phyloP scores from a whole-genome alignment of 1,140 invertebrate species.

The Himalopsyche phryganea region DNA sequence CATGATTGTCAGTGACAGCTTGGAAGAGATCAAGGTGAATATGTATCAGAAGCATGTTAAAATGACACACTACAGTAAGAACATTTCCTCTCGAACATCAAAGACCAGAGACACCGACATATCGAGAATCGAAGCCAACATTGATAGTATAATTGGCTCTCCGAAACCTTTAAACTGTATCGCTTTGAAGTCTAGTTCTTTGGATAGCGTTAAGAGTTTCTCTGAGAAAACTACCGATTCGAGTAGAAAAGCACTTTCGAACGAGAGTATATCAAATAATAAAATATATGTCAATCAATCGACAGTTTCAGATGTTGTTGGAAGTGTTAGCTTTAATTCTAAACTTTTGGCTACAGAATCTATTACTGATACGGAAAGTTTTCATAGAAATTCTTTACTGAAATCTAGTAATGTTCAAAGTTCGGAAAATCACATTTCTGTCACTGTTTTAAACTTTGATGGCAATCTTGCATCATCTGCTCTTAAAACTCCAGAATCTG shows the following conservation, averaged over 20 bases:
- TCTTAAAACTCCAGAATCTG: slow-evolving; percentile 15
- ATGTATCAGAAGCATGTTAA: slow-evolving; percentile 14
- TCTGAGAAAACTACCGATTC: slow-evolving; percentile 43
- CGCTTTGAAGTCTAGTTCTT: slow-evolving; percentile 53
- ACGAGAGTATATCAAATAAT: slow-evolving; percentile 47
- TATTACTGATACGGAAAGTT: background rate
- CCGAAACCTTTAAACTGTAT: slow-evolving; percentile 50
- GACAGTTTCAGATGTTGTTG: slow-evolving; percentile 22
- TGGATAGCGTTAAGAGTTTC: slow-evolving; percentile 57
- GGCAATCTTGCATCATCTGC: background rate
- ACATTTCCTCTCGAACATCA: slow-evolving; percentile 10
- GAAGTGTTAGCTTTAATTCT: slow-evolving; percentile 29
- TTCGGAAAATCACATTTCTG: slow-evolving; percentile 11
- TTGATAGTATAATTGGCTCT: slow-evolving; percentile 52
- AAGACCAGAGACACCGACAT: slow-evolving; percentile 32
- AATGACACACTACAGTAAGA: slow-evolving; percentile 25
- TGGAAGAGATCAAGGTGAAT: slow-evolving; percentile 7
- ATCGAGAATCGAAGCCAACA: slow-evolving; percentile 45
- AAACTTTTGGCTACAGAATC: slow-evolving; percentile 14
- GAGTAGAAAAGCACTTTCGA: slow-evolving; percentile 49
- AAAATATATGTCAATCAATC: slow-evolving; percentile 32
- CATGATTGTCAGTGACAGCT: slow-evolving; percentile 7
- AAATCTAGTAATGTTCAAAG: background rate
- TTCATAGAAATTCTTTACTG: background rate
- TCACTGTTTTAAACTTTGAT: slow-evolving; percentile 13